Evolutionary conservation across 2,113 vertebrate species (phyloP).

Genomic region (Siphamia tubifer): DNA sequence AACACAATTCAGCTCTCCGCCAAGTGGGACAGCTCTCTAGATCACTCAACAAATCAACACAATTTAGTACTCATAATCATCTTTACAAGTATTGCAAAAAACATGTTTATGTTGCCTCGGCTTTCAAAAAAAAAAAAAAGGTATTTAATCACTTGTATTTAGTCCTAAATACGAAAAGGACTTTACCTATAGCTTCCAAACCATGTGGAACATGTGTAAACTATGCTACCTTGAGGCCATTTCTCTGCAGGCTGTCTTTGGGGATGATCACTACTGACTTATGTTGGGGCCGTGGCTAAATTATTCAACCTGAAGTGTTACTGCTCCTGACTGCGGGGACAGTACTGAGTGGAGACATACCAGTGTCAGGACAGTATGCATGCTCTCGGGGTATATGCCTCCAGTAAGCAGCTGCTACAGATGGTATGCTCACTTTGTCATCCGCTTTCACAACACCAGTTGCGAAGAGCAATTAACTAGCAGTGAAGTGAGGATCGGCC

Average conservation of each 20-base stretch:
- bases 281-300: conserved; percentile 56
- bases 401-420: conserved; percentile 71
- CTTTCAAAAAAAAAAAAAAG: neutral
- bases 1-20: conserved; percentile 76
- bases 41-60: conserved; percentile 59
- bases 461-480: conserved; percentile 58
- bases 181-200: conserved; percentile 1
- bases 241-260: conserved; percentile 44
- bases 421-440: conserved; percentile 72
- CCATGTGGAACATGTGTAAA: conserved; percentile 57
- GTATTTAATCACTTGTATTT: neutral
- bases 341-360: conserved; percentile 56
- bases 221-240: conserved; percentile 22
- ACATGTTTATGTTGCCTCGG: neutral
- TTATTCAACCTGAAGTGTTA: conserved; percentile 72
- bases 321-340: conserved; percentile 54
- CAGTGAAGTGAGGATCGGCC: too few relatives aligned
- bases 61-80: conserved; percentile 14
- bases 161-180: neutral
- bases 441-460: conserved; percentile 47
- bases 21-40: conserved; percentile 76
- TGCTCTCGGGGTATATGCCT: conserved; percentile 65
- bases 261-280: conserved; percentile 38
- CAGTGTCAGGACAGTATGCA: conserved; percentile 66
- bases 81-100: neutral